Percentiles rank a stretch among this genome's conserved stretches.
Evolutionary conservation across 2,888 invertebrate species (phyloP).

Genomic region (Chrysotoxum bicinctum): DNA sequence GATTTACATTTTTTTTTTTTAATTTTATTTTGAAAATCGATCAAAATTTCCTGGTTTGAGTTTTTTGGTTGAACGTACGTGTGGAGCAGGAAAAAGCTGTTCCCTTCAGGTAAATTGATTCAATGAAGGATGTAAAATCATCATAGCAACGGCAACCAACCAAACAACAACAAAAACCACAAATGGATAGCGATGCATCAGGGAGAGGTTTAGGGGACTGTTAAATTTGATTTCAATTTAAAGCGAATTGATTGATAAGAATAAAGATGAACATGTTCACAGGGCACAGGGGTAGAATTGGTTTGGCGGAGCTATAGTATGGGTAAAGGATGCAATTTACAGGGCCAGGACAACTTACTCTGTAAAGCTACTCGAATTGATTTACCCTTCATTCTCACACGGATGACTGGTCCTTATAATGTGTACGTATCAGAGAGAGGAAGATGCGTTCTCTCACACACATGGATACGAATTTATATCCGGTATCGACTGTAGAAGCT

Average conservation of each 20-base stretch:
- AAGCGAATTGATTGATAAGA: slow-evolving; percentile 49
- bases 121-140: neutral
- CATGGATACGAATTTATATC: too few relatives aligned
- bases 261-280: neutral
- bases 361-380: slow-evolving; percentile 13
- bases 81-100: neutral
- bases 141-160: neutral
- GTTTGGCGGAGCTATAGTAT: neutral
- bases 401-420: neutral
- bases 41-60: slow-evolving; percentile 4
- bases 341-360: slow-evolving; percentile 11
- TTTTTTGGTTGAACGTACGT: neutral
- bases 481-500: too few relatives aligned
- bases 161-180: neutral
- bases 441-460: slow-evolving; percentile 3
- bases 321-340: slow-evolving; percentile 25
- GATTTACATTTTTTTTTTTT: slow-evolving; percentile 6
- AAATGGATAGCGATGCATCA: neutral
- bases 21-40: slow-evolving; percentile 15
- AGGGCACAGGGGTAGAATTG: neutral
- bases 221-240: slow-evolving; percentile 36
- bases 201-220: neutral
- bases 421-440: neutral
- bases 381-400: neutral
- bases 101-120: neutral